Conservation (phyloP, 2,888 invertebrate species). For the Ferdinandea cuprea region DNA sequence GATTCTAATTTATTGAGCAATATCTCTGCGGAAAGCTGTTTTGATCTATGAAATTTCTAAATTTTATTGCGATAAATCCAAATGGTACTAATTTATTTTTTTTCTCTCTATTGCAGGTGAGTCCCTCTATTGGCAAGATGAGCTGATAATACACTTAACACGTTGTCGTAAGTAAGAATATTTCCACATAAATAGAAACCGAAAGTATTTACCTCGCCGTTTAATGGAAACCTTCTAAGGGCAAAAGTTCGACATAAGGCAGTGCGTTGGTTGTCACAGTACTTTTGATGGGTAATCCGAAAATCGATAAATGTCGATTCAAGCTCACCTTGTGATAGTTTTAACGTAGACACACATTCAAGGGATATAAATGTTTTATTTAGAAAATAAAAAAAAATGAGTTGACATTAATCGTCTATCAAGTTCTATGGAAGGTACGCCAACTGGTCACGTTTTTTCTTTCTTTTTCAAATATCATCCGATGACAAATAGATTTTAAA, state of each 20-base stretch:
- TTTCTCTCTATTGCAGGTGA: conserved; percentile 54
- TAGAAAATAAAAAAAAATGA: neutral
- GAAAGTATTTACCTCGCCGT: conserved; percentile 19
- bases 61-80: conserved; percentile 20
- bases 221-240: conserved; percentile 69
- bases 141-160: conserved; percentile 4
- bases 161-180: conserved; percentile 40
- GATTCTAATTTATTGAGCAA: conserved; percentile 39
- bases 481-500: conserved; percentile 11
- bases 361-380: conserved; percentile 13
- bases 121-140: conserved; percentile 29
- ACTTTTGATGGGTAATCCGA: conserved; percentile 42
- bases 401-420: conserved; percentile 57
- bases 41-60: conserved; percentile 31
- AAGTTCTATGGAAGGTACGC: too few relatives aligned
- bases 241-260: conserved; percentile 31
- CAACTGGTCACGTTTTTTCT: too few relatives aligned
- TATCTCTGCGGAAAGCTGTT: conserved; percentile 12
- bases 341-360: conserved; percentile 24
- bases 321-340: conserved; percentile 66
- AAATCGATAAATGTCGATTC: conserved; percentile 64
- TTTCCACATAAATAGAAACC: neutral
- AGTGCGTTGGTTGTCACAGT: neutral
- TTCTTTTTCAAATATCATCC: neutral
- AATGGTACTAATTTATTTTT: conserved; percentile 20